A percentile compares a stretch with the other conserved stretches of the same genome.
Evolutionary conservation across 1,140 invertebrate genomes (phyloP).

Genomic region (Uloborus diversus): DNA sequence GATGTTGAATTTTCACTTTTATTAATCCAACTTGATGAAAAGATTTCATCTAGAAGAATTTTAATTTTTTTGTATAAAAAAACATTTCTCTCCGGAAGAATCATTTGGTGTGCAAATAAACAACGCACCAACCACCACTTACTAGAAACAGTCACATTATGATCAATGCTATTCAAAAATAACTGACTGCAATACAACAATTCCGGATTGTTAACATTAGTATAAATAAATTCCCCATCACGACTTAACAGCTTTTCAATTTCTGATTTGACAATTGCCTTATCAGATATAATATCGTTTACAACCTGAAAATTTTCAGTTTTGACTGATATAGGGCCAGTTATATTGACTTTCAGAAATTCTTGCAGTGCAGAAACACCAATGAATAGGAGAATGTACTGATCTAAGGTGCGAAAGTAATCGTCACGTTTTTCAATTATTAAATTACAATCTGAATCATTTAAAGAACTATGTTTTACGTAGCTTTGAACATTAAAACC

Average conservation of each 20-base stretch:
- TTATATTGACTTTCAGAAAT: slow-evolving; percentile 85
- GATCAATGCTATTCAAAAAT: slow-evolving; percentile 70
- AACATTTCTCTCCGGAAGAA: slow-evolving; percentile 77
- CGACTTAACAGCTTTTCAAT: slow-evolving; percentile 59
- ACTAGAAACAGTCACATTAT: slow-evolving; percentile 65
- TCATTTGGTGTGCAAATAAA: slow-evolving; percentile 76
- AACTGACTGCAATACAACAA: slow-evolving; percentile 74
- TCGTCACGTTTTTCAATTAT: too few species aligned
- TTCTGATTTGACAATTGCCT: background rate
- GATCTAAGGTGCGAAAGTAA: background rate
- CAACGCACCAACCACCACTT: slow-evolving; percentile 80
- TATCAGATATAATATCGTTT: background rate
- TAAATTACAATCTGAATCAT: too few species aligned
- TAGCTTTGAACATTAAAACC: background rate
- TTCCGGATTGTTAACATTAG: slow-evolving; percentile 73
- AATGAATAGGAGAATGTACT: slow-evolving; percentile 65
- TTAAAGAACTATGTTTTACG: too few species aligned
- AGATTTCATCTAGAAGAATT: slow-evolving; percentile 68
- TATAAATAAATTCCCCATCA: slow-evolving; percentile 63
- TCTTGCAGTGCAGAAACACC: slow-evolving; percentile 73
- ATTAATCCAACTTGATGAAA: slow-evolving; percentile 9
- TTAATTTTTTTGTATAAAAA: slow-evolving; percentile 73
- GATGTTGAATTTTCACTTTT: slow-evolving; percentile 57
- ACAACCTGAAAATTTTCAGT: slow-evolving; percentile 53
- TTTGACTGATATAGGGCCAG: slow-evolving; percentile 71